A percentile compares a stretch with the other conserved stretches of the same genome.
phyloP scores from a whole-genome alignment of 2,797 vertebrate species.

The Enteromius argenteus region DNA sequence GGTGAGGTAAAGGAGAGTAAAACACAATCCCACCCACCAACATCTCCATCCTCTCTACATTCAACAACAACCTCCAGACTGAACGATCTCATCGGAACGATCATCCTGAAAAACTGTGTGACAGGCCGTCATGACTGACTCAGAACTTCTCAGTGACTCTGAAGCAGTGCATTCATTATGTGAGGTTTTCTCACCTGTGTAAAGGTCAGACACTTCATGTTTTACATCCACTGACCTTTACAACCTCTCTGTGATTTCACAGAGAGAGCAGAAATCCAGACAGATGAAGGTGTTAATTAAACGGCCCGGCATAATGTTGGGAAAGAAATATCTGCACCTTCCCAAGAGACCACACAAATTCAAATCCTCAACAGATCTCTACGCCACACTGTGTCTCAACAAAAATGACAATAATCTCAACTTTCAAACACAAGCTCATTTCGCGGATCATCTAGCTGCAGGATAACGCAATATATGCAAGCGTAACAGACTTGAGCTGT shows the following conservation, averaged over 20 bases:
- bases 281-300: constrained; percentile 56
- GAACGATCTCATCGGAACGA: neutral
- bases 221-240: constrained; percentile 60
- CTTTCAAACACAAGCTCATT: neutral
- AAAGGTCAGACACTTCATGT: constrained; percentile 56
- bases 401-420: neutral
- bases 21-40: neutral
- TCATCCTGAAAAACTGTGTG: neutral
- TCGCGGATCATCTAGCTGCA: neutral
- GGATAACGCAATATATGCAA: neutral
- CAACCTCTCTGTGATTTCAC: constrained; percentile 50
- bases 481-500: constrained; percentile 1
- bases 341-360: neutral
- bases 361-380: neutral
- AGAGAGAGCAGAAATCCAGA: constrained; percentile 20
- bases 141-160: neutral
- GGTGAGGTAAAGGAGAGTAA: neutral
- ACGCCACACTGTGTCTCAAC: neutral
- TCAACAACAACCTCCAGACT: neutral
- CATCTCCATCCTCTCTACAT: neutral
- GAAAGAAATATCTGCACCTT: neutral
- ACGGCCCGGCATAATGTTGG: neutral
- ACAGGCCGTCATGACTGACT: neutral
- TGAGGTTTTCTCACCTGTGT: constrained; percentile 44
- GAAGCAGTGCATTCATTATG: constrained; percentile 49